Conservation (phyloP, 2,113 vertebrate species). For the Nibea albiflora region DNA sequence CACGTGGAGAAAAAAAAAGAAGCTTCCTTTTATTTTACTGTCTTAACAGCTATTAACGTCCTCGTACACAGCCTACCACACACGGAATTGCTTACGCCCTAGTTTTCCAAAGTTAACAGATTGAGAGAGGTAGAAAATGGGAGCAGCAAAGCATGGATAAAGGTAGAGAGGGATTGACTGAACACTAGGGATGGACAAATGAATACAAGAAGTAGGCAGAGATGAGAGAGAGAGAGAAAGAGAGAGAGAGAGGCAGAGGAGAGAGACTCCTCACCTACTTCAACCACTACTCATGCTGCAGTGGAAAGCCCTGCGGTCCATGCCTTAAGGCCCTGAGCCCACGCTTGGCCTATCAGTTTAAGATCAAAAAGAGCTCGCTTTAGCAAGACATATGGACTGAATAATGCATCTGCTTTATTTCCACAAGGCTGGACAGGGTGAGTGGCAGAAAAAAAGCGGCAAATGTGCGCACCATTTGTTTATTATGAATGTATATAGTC, state of each 20-base stretch:
- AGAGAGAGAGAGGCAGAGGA: constrained; percentile 3
- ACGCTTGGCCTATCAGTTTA: constrained; percentile 82
- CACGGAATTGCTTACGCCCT: constrained; percentile 67
- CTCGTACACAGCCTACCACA: constrained; percentile 34
- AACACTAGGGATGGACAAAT: constrained; percentile 67
- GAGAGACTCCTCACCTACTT: constrained; percentile 62
- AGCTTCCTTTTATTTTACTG: constrained; percentile 33
- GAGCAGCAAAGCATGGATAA: constrained; percentile 76
- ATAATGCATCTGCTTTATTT: constrained; percentile 81
- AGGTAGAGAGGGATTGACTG: constrained; percentile 65
- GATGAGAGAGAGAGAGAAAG: constrained; percentile 13
- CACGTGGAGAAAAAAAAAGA: constrained; percentile 22
- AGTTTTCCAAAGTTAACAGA: constrained; percentile 78
- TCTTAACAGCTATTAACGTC: constrained; percentile 41
- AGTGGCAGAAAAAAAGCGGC: constrained; percentile 46
- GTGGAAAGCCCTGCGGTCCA: constrained; percentile 74
- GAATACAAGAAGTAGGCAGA: constrained; percentile 48
- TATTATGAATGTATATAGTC: constrained; percentile 24
- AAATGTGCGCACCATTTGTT: constrained; percentile 43
- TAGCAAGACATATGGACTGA: constrained; percentile 82
- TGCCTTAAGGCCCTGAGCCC: constrained; percentile 79
- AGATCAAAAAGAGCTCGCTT: constrained; percentile 82
- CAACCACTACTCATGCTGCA: constrained; percentile 64
- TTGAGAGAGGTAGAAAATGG: constrained; percentile 76
- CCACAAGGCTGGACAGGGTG: constrained; percentile 65